Base-by-base conservation (phyloP, 2,113 vertebrate genomes). In the Anser cygnoides region DNA sequence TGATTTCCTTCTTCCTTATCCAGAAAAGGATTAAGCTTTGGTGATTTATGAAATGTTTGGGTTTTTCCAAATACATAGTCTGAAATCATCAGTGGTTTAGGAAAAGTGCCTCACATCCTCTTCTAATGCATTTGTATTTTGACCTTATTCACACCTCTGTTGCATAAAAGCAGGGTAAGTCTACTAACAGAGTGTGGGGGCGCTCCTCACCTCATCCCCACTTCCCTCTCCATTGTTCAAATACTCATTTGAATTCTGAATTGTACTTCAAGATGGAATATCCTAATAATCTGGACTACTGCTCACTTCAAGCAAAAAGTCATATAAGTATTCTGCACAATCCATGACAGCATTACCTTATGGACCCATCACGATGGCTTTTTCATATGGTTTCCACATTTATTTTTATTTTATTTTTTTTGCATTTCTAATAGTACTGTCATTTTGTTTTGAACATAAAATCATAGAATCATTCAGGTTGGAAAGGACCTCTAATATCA, bases 321-420 rank as follows among this genome's bases (percentile, higher is more conserved):
- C 20, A 29, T 52, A 17, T 2, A 77, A 57, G 5, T 61, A 11
- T 52, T 17, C 6, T 41, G 50, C 16, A 8, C 1, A 7, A 2
- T 57, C 10, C 14, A 28, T 78, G 23, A 50, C 9, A 58, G 26
- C 7, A 11, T 46, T 67, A 50, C 9, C 2, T 49, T 39, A 44
- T 7, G 22, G 28, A 3, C 13, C 4, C 2, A 35, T 3, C 11
- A 54, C 7, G 23, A 26, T 9, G 0, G 0, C 3, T 50, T 95
- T 58, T 77, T 41, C n/a, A 3, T 52, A 46, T 7, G 9, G 3
- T 46, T 83, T 68, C 55, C 8, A 76, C 8, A 61, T 49, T 46
- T 46, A 10, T 10, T 19, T 35, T 35, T 35, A 7, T 35, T 35
- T 35, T 46, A 22, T 22, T 22, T 46, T 22, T 46, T 49, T 44